Evolutionary conservation across 2,797 vertebrate species (phyloP).

Genomic region (Neoniphon sammara): DNA sequence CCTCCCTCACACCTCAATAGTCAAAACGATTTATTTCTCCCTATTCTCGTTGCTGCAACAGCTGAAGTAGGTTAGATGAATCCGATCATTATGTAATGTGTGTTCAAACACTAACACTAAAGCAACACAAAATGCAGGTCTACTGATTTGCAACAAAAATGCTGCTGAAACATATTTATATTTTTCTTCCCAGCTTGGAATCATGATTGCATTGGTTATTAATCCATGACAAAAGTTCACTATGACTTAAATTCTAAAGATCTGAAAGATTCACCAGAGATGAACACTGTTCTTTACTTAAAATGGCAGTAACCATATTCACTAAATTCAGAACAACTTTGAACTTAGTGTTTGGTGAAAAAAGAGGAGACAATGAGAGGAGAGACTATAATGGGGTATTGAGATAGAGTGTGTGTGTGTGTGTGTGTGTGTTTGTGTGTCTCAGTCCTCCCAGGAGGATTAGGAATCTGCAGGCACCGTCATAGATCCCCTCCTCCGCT

Average conservation of each 20-base stretch:
- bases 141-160: not conserved
- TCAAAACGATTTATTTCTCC: no score
- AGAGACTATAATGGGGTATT: not conserved
- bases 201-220: not conserved
- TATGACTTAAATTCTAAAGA: no score
- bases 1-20: not conserved
- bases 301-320: not conserved
- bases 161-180: not conserved
- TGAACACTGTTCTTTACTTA: no score
- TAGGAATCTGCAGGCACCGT: constrained; percentile 30
- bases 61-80: no score
- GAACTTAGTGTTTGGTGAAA: not conserved
- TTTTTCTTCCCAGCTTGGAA: not conserved
- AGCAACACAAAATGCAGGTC: no score
- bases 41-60: no score
- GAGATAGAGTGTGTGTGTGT: not conserved
- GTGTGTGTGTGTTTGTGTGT: not conserved
- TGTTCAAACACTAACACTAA: no score
- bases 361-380: not conserved
- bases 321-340: not conserved
- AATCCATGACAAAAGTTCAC: not conserved
- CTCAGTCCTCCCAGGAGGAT: constrained; percentile 34
- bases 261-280: no score
- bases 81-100: no score
- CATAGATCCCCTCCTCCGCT: constrained; percentile 15